Base-by-base conservation (phyloP, 2,113 vertebrate species). In the Pituophis catenifer region DNA sequence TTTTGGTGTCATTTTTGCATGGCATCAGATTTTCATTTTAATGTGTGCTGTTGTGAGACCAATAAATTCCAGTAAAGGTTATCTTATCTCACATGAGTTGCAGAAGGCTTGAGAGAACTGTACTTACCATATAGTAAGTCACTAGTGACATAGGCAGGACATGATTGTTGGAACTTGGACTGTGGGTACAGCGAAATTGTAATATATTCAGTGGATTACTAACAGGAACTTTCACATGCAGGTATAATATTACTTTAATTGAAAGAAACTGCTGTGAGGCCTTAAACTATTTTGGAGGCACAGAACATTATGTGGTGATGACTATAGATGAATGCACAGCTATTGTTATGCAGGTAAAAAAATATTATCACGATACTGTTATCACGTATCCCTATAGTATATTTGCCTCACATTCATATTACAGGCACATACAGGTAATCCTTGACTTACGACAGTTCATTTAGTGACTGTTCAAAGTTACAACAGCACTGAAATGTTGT, bases 311-410 rank as follows among this genome's bases (percentile, higher is more conserved):
- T 2, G 94, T 97, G 62, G 97, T 99, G 93, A 94, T 99, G 95
- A 99, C 99, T n/a, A 90, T 99, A 93, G 98, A 99, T 95, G 98
- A 99, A 95, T 94, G 96, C 65, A 99, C 98, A 5, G 98, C 98
- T 15, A 44, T 99, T 48, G 44, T 99, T 93, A 96, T 99, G 92
- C 99, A 99, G 99, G 99, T 99, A 98, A n/a, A 91, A 93, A 93
- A 86, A 90, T 90, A 0, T 90, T 93, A 87, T 8, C 52, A 1
- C 62, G 4, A 89, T 21, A 90, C 91, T n/a, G 0, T 62, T 48
- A 11, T 54, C 3, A 0, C 0, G 44, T 90, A 7, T 0, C 52
- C 91, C 15, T 88, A 88, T 29, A 50, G 10, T 23, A 85, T 1
- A 29, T 48, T 23, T 26, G 26, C 23, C 21, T 88, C 8, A 62